Conservation (phyloP, 2,113 vertebrate species). For the Oncorhynchus gorbuscha region DNA sequence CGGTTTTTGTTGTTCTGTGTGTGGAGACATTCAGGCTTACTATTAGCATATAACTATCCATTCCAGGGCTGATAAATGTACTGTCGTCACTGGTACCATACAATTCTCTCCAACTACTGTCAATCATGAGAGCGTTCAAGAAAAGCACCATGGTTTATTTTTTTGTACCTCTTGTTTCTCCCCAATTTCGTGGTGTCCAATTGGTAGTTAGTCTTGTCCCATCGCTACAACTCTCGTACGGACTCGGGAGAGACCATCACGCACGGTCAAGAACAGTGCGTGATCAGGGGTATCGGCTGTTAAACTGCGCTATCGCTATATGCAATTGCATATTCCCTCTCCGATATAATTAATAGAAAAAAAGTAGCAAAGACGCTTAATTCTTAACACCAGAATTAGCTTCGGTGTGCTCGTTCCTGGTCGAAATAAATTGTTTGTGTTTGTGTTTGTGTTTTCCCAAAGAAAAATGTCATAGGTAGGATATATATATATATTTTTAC, state of each 20-base stretch:
- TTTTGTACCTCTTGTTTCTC: too few relatives aligned
- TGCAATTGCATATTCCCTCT: constrained; percentile 2
- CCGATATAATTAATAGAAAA: constrained; percentile 89
- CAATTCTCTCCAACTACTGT: neutral
- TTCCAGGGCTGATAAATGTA: neutral
- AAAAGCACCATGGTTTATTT: neutral
- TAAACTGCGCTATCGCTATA: neutral
- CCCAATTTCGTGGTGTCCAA: too few relatives aligned
- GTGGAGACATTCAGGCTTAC: neutral
- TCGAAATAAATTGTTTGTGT: constrained; percentile 68
- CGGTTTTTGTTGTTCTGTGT: neutral
- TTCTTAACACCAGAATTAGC: constrained; percentile 1
- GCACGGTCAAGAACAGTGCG: neutral
- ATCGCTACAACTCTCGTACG: too few relatives aligned
- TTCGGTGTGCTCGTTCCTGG: constrained; percentile 23
- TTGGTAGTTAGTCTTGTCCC: too few relatives aligned
- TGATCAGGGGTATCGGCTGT: neutral
- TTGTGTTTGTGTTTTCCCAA: too few relatives aligned
- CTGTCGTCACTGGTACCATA: neutral
- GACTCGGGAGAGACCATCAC: too few relatives aligned
- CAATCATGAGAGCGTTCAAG: neutral
- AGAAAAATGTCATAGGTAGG: constrained; percentile 66
- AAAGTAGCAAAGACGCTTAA: neutral
- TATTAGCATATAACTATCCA: neutral
- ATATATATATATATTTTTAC: neutral